Base-by-base conservation (phyloP, 2,113 vertebrate species). In the Gorsachius goisagi region DNA sequence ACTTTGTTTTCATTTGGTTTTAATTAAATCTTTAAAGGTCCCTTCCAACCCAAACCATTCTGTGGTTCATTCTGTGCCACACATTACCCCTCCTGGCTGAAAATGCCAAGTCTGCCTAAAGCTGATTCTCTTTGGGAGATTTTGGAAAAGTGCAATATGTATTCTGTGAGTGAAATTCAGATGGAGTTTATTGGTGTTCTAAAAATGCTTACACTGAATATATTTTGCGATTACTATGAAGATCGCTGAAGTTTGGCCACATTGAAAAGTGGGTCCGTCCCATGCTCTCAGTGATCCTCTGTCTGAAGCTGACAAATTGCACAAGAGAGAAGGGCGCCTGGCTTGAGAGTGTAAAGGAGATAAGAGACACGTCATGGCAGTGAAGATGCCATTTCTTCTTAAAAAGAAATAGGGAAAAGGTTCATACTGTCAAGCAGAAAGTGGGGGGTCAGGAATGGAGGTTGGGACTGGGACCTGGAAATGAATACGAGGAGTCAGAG, bases 261-360 rank as follows among this genome's bases (percentile, higher is more conserved):
- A 14, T 1, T 52, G 52, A 77, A 66, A 87, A 41, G 58, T 1
- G 4, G 14, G 9, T 80, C n/a, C 0, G 0, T 69, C 27, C 33
- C 9, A 1, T 85, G 53, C 15, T 39, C 17, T 44, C 13, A 16
- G 24, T 28, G 56, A n/a, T 77, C 13, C 12, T 49, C 22, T 69
- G 9, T 33, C 26, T 60, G 33, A 68, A 74, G 55, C 44, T 88
- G 60, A 47, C 41, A 47, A 63, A 58, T 39, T 58, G 32, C 23
- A 11, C 32, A 47, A 6, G 37, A 26, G n/a, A 24, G 56, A 59
- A 84, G 9, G 26, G 24, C 0, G 1, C 22, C 19, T 32, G 74
- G 11, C 80, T 81, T 28, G 27, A 49, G 63, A 59, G 30, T 2
- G 1, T 76, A 32, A 79, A 52, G 78, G 35, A 74, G 33, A 28